These are phyloP conservation scores for Fringilla coelebs DNA, from an alignment of 2,797 vertebrate species.

Conservation along the genomic window DNA sequence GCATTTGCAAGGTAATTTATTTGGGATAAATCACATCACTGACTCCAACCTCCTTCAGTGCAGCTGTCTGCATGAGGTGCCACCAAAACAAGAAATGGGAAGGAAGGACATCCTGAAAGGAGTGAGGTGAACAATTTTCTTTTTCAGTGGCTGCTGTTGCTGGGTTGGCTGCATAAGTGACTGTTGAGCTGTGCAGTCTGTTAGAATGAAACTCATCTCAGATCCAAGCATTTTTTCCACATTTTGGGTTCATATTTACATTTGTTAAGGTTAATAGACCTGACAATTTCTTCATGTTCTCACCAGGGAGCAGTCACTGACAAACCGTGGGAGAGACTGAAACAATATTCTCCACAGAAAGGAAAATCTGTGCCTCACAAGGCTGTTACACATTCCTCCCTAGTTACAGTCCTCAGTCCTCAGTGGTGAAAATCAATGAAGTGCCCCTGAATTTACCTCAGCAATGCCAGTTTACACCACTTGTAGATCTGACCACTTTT, in stretches of 20 bases:
- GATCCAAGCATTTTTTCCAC: constrained; percentile 32
- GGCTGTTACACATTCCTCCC: background rate
- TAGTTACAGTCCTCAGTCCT: background rate
- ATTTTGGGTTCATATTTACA: constrained; percentile 65
- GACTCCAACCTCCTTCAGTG: background rate
- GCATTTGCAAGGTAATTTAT: background rate
- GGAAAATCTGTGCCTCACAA: background rate
- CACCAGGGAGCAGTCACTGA: constrained; percentile 52
- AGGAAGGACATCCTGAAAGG: background rate
- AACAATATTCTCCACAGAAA: constrained; percentile 16
- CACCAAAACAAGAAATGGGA: background rate
- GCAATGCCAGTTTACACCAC: background rate
- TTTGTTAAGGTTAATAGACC: constrained; percentile 71
- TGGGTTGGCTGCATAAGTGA: background rate
- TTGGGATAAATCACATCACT: background rate
- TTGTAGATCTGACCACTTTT: background rate
- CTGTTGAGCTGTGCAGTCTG: constrained; percentile 55
- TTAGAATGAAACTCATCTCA: constrained; percentile 57
- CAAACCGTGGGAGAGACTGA: background rate
- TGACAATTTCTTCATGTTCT: constrained; percentile 68
- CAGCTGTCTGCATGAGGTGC: background rate
- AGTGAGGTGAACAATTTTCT: background rate
- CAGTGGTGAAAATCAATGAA: background rate
- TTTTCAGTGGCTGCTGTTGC: background rate
- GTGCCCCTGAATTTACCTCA: background rate